Conservation (phyloP, 1,140 invertebrate species). For the Anoplolepis gracilipes region DNA sequence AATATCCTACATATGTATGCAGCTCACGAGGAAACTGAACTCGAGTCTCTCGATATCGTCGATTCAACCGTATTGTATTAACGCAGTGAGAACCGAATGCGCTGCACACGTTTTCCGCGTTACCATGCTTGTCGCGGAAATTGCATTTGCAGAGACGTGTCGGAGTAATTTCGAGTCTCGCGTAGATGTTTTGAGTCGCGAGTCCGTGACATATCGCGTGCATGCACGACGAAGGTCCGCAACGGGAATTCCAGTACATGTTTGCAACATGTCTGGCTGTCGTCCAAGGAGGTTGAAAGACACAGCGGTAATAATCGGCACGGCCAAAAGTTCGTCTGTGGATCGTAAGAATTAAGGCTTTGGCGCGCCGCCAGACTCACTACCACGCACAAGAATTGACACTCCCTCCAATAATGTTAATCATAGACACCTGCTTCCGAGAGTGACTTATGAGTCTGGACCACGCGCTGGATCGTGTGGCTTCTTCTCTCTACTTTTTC, state of each 20-base stretch:
- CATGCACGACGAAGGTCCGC: slow-evolving; percentile 64
- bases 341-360: slow-evolving; percentile 69
- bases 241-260: slow-evolving; percentile 71
- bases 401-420: slow-evolving; percentile 74
- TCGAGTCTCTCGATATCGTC: too few relatives aligned
- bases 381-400: slow-evolving; percentile 63
- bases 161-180: neutral
- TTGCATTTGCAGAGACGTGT: neutral
- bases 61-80: neutral
- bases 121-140: slow-evolving; percentile 37
- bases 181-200: slow-evolving; percentile 15
- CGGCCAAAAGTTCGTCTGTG: slow-evolving; percentile 76
- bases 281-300: slow-evolving; percentile 80
- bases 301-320: slow-evolving; percentile 75
- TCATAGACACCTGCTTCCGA: slow-evolving; percentile 73
- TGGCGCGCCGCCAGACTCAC: slow-evolving; percentile 70
- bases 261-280: slow-evolving; percentile 77
- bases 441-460: slow-evolving; percentile 74
- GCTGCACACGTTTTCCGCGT: neutral
- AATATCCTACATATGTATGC: too few relatives aligned
- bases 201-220: slow-evolving; percentile 47
- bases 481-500: slow-evolving; percentile 19
- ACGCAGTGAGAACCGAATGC: neutral
- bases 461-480: slow-evolving; percentile 49
- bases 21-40: too few relatives aligned